Base-by-base conservation (phyloP, 2,888 invertebrate genomes). In the Rotaria sp. region DNA sequence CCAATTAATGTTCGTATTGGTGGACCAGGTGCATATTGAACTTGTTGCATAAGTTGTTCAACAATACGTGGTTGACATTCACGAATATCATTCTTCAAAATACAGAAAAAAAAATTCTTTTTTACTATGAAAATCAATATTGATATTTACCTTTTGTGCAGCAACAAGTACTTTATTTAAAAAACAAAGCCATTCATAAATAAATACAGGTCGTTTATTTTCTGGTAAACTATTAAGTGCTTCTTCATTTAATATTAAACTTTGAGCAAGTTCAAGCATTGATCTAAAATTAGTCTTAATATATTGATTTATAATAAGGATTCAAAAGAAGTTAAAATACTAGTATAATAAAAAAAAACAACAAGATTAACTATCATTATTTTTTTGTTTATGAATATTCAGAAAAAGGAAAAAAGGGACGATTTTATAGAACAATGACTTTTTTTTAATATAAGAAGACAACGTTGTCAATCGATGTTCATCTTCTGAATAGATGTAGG, bases 171-270 rank as follows among this genome's bases (percentile, higher is more conserved):
- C 96, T 92, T 97, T 96, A 91, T 99, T 97, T 87, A 99, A 92
- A 92, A 96, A 97, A 87, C 97, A 93, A 41, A 99, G 93, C 99
- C 99, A 99, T 93, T 99, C 98, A 92, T 97, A 96, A 89, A 99
- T 94, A 91, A 98, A 99, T 88, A 97, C 95, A 57, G 97, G 95
- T 89, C 95, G 94, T 91, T 97, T 97, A 87, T 95, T 94, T 91
- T 97, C 96, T 1, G 96, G 95, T 86, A 97, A 94, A 92, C 96
- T 95, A 89, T 94, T 94, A 87, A 97, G 93, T 21, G 96, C 97
- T 90, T 96, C 95, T 92, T 99, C 98, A 91, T 99, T 98, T 87
- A 99, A 93, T 74, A 96, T 94, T 89, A 99, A 92, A 90, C 96
- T 96, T 92, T 97, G 96, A 88, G 96, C 95, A 90, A 96, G 93